phyloP scores from a whole-genome alignment of 2,797 vertebrate species.

The Spinus olivaceus region DNA sequence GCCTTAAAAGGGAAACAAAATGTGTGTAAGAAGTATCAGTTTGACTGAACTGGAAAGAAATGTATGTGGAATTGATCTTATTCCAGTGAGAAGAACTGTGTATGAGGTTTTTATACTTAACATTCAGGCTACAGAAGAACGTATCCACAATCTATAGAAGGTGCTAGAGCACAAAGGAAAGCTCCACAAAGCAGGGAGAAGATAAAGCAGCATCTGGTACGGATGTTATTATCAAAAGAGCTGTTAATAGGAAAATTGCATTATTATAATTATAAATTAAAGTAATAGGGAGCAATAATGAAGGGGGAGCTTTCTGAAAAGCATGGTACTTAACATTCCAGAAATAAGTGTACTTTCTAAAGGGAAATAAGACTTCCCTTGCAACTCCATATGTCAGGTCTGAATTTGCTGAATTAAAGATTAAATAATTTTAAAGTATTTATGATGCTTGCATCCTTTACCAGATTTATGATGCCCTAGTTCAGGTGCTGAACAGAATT shows the following conservation, averaged over 20 bases:
- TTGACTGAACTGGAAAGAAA: not conserved
- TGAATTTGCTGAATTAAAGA: not conserved
- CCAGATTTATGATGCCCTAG: not conserved
- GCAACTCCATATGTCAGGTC: not conserved
- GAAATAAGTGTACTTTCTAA: not conserved
- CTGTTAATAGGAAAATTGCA: not conserved
- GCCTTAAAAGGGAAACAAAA: not conserved
- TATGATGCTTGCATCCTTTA: not conserved
- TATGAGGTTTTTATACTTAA: not conserved
- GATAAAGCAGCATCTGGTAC: not conserved
- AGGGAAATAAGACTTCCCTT: not conserved
- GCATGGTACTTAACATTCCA: not conserved
- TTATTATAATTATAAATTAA: not conserved
- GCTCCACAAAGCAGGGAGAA: not conserved
- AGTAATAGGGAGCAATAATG: not conserved
- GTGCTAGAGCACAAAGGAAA: not conserved
- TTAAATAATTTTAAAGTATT: not conserved
- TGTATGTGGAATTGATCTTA: not conserved
- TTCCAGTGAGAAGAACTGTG: not conserved
- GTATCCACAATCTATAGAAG: not conserved
- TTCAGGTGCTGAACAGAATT: not conserved
- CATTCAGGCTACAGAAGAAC: not conserved
- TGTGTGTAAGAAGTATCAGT: not conserved
- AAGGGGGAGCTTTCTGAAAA: not conserved
- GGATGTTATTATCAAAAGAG: not conserved